phyloP scores from a whole-genome alignment of 2,113 vertebrate genomes.

The Rostratula benghalensis region DNA sequence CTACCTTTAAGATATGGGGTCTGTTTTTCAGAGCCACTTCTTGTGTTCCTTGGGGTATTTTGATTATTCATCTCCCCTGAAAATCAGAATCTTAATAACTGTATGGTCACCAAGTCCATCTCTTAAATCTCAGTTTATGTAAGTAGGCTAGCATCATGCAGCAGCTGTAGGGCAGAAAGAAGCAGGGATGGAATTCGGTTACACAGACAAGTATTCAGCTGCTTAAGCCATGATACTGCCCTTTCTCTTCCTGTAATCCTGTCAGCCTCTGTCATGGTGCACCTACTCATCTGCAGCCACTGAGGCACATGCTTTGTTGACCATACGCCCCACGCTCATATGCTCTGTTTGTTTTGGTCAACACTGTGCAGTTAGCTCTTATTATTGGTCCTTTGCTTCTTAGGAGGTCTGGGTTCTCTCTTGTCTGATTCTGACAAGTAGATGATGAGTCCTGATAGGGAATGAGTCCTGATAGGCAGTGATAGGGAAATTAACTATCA shows the following conservation, averaged over 20 bases:
- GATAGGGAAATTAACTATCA: background rate
- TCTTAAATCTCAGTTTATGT: background rate
- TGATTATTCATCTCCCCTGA: background rate
- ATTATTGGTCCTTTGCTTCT: background rate
- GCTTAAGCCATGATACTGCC: background rate
- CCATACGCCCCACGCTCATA: accelerated
- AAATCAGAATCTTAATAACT: background rate
- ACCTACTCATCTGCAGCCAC: background rate
- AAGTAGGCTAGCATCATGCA: background rate
- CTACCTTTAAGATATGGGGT: background rate
- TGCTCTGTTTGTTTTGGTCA: background rate
- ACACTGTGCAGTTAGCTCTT: background rate
- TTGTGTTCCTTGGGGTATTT: background rate
- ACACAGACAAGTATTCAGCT: background rate
- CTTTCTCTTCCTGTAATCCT: background rate
- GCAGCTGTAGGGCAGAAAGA: background rate
- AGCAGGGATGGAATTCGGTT: background rate
- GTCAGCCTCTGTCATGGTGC: background rate
- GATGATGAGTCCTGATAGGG: background rate
- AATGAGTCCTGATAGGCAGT: no score
- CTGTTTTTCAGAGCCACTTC: background rate
- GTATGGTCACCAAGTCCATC: background rate
- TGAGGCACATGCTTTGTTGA: background rate
- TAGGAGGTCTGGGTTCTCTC: background rate
- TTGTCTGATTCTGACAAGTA: background rate